Percentiles rank a stretch among this genome's conserved stretches.
Conservation (phyloP, 2,797 vertebrate species). For the Hyperoplus lanceolatus region DNA sequence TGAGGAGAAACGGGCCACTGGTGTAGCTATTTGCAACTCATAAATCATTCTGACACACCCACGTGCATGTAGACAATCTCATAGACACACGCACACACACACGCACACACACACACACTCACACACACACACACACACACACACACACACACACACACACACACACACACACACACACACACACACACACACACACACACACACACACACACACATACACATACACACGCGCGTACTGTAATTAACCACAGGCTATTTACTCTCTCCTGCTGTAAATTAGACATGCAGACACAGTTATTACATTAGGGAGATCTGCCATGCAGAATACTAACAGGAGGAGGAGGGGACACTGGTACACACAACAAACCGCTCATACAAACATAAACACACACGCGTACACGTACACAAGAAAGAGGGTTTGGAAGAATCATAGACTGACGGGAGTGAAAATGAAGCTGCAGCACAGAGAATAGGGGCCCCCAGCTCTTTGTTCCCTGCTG, state of each 20-base stretch:
- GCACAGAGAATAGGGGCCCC: conserved; percentile 85
- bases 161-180: conserved; percentile 81
- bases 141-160: conserved; percentile 72
- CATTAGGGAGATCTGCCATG: conserved; percentile 87
- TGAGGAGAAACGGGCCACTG: conserved; percentile 89
- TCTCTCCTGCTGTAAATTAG: conserved; percentile 97
- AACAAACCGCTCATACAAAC: conserved; percentile 77
- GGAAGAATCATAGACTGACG: conserved; percentile 85
- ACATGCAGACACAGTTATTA: conserved; percentile 95
- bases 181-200: conserved; percentile 57
- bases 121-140: conserved; percentile 29
- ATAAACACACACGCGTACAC: conserved; percentile 74
- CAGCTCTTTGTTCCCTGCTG: conserved; percentile 87
- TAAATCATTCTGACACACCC: conserved; percentile 87
- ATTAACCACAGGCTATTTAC: conserved; percentile 96
- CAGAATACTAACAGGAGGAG: conserved; percentile 86
- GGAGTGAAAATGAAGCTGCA: conserved; percentile 85
- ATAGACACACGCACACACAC: conserved; percentile 42
- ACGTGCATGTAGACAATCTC: conserved; percentile 76
- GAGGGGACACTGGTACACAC: conserved; percentile 67
- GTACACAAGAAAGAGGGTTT: conserved; percentile 77
- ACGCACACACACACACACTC: conserved; percentile 55
- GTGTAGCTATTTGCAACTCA: conserved; percentile 87
- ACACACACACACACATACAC: conserved; percentile 41
- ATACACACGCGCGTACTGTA: conserved; percentile 78